Evolutionary conservation across 2,888 invertebrate genomes (phyloP).

Genomic region (Agrotis puta): DNA sequence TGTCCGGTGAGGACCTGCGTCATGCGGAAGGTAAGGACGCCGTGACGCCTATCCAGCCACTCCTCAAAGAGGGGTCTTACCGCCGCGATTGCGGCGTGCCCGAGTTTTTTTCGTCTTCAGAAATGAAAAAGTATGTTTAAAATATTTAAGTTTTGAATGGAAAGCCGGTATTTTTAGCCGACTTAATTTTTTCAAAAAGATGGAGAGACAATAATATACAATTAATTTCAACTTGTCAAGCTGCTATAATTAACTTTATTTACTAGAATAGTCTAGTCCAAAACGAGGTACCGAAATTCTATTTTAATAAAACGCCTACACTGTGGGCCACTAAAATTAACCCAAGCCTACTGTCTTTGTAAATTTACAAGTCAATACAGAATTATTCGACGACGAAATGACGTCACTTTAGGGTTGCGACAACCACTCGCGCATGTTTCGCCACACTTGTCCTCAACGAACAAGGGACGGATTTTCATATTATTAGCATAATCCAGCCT

Average conservation of each 20-base stretch:
- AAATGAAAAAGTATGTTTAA: too few species aligned
- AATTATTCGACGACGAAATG: slow-evolving; percentile 74
- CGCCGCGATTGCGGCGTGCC: too few species aligned
- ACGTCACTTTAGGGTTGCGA: slow-evolving; percentile 71
- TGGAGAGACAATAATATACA: too few species aligned
- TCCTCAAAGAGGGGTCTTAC: too few species aligned
- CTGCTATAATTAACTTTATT: background rate
- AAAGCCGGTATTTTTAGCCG: too few species aligned
- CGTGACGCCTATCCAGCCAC: too few species aligned
- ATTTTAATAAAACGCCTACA: background rate
- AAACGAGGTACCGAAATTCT: background rate
- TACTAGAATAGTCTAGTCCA: background rate
- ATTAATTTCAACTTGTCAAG: too few species aligned
- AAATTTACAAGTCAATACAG: slow-evolving; percentile 64
- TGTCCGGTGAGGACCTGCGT: too few species aligned
- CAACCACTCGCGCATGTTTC: slow-evolving; percentile 65
- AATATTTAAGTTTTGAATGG: too few species aligned
- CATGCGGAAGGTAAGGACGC: too few species aligned
- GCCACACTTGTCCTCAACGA: slow-evolving; percentile 70
- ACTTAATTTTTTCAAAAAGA: too few species aligned
- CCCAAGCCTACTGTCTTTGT: slow-evolving; percentile 35
- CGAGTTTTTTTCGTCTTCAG: too few species aligned
- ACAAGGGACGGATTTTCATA: slow-evolving; percentile 80
- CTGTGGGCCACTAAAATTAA: slow-evolving; percentile 13
- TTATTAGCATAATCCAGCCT: slow-evolving; percentile 83